phyloP scores from a whole-genome alignment of 2,113 vertebrate genomes.

The Delphinapterus leucas region DNA sequence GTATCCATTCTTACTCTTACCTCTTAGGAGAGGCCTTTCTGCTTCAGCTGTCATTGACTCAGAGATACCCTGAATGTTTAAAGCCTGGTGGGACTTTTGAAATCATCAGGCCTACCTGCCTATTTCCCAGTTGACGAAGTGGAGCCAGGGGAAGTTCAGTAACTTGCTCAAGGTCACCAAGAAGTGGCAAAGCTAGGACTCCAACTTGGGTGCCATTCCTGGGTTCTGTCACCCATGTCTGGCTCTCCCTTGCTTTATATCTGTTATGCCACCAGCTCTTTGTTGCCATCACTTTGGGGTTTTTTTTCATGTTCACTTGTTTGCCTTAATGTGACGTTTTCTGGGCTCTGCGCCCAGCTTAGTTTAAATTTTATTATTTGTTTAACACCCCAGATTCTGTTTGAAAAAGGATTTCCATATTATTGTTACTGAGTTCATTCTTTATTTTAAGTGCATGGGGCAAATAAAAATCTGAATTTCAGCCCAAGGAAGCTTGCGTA shows the following conservation, averaged over 20 bases:
- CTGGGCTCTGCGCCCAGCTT: not conserved
- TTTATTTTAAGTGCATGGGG: not conserved
- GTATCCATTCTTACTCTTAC: no score
- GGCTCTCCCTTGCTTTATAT: not conserved
- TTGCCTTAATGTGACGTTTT: not conserved
- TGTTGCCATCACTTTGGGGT: not conserved
- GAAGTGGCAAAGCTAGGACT: not conserved
- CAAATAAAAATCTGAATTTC: not conserved
- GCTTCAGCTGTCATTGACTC: not conserved
- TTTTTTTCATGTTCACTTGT: not conserved
- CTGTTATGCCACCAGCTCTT: not conserved
- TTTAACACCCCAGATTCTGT: not conserved
- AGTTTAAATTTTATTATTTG: conserved; percentile 5
- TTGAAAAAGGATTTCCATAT: not conserved
- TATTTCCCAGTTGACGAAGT: not conserved
- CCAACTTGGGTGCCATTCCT: accelerated
- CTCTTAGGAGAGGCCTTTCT: not conserved
- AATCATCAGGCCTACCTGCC: not conserved
- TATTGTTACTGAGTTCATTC: not conserved
- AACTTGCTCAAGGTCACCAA: accelerated
- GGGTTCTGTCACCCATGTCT: not conserved
- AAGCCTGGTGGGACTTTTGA: not conserved
- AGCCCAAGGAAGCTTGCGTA: not conserved
- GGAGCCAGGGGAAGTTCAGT: not conserved
- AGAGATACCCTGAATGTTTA: not conserved